Conservation (phyloP, 64 coral and sea anemone species). For the Stichodactyla mertensii region DNA sequence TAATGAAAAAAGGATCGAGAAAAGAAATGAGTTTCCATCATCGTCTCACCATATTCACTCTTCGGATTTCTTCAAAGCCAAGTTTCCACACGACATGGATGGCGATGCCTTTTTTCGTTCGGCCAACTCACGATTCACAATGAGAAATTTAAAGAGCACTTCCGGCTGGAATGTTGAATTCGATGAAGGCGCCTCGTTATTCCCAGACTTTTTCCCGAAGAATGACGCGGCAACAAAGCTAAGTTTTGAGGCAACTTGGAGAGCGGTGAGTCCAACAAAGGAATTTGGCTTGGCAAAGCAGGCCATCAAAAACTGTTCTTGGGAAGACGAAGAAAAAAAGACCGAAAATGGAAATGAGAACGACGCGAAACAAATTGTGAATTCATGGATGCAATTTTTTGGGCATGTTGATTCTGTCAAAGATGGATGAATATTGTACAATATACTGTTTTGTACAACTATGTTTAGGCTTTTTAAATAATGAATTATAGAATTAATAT, state of each 20-base stretch:
- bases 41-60: background rate
- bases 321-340: conserved; percentile 12
- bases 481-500: background rate
- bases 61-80: conserved; percentile 8
- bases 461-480: background rate
- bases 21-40: background rate
- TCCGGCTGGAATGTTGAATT: conserved; percentile 19
- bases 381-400: conserved; percentile 20
- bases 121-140: conserved; percentile 2
- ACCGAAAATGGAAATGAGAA: background rate
- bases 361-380: background rate
- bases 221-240: conserved; percentile 5
- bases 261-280: background rate
- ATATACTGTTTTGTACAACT: background rate
- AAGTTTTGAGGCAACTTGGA: conserved; percentile 16
- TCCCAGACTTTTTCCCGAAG: conserved; percentile 22
- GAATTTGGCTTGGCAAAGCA: conserved; percentile 9
- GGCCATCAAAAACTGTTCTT: conserved; percentile 6
- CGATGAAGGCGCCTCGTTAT: conserved; percentile 5
- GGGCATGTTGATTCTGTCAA: background rate
- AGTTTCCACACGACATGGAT: conserved; percentile 8
- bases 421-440: conserved; percentile 2
- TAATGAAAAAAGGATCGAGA: background rate
- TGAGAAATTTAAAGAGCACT: conserved; percentile 11
- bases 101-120: conserved; percentile 11